Conservation (phyloP, 2,113 vertebrate species). For the Nannobrachium achirus region DNA sequence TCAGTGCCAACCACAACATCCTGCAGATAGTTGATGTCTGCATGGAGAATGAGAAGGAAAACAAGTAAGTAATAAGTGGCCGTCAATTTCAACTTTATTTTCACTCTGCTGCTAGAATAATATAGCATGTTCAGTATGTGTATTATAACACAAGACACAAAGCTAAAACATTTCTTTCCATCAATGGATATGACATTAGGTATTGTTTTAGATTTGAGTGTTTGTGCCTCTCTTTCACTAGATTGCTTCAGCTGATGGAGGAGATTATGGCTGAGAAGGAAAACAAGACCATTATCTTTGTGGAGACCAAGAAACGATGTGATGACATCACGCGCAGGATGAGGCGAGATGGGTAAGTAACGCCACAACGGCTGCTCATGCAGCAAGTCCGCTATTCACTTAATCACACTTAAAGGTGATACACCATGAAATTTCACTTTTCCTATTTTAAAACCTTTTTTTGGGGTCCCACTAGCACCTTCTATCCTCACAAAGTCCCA, state of each 20-base stretch:
- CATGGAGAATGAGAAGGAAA: constrained; percentile 93
- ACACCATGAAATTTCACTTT: no score
- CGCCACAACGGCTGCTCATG: no score
- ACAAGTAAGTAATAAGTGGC: constrained; percentile 82
- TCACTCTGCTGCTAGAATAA: background rate
- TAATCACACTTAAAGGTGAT: no score
- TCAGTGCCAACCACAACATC: constrained; percentile 97
- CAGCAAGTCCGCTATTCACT: no score
- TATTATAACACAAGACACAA: background rate
- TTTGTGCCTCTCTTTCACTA: constrained; percentile 46
- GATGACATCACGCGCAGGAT: constrained; percentile 95
- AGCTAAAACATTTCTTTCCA: background rate
- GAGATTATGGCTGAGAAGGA: constrained; percentile 99
- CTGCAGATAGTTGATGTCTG: constrained; percentile 97
- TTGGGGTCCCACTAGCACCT: no score
- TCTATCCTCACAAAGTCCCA: no score
- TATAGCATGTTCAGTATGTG: no score
- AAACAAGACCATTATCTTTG: constrained; percentile 98
- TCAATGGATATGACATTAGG: background rate
- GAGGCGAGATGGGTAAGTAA: constrained; percentile 92
- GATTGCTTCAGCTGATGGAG: constrained; percentile 94
- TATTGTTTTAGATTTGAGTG: background rate
- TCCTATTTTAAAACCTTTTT: no score
- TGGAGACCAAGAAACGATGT: constrained; percentile 95
- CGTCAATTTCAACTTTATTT: background rate